Evolutionary conservation across 2,113 vertebrate genomes (phyloP), one percentile per base, ranked within the genome.

Genomic region (Mastomys coucha): DNA sequence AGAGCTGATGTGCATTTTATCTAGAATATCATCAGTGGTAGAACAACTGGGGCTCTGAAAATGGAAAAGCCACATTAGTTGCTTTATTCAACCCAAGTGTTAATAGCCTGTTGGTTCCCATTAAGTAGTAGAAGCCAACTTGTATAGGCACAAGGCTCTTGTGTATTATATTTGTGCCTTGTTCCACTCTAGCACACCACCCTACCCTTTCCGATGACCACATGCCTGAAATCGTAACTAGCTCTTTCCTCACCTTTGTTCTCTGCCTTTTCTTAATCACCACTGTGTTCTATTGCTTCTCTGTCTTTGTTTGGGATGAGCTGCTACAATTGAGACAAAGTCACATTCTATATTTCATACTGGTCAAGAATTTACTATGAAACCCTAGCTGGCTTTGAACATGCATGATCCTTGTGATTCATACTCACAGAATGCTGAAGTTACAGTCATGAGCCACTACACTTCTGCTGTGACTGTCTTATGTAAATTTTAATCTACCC

Each of bases 1-100:
- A 8, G 5, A 49, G 36, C 90, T 60, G 24, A 49, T 63, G 31
- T 45, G 22, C 10, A 4, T 6, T 42, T 70, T 75, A 60, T 60
- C n/a, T 87, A 45, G 49, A 65, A 16, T 81, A 72, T 72, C 65
- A 45, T 17, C 9, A 4, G 73, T 65, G 26, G 28, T 88, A 9
- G 39, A 87, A 56, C 45, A 89, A 67, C 45, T 42, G 31, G 42
- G 7, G 12, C 28, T 93, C 92, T 96, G 58, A 89, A 93, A 93
- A 93, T n/a, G 22, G 28, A 84, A 95, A 91, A 80, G 7, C 39
- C 53, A 80, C 12, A 63, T 56, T 28, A 42, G 56, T 89, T 31
- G 31, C 78, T 95, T 94, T 87, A 26, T 70, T 77, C 58, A 92
- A 82, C 19, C 13, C 33, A 72, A 72, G 22, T 7, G n/a, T 73